Evolutionary conservation across 64 coral and sea anemone genomes (phyloP).

Genomic region (Montipora sp.): DNA sequence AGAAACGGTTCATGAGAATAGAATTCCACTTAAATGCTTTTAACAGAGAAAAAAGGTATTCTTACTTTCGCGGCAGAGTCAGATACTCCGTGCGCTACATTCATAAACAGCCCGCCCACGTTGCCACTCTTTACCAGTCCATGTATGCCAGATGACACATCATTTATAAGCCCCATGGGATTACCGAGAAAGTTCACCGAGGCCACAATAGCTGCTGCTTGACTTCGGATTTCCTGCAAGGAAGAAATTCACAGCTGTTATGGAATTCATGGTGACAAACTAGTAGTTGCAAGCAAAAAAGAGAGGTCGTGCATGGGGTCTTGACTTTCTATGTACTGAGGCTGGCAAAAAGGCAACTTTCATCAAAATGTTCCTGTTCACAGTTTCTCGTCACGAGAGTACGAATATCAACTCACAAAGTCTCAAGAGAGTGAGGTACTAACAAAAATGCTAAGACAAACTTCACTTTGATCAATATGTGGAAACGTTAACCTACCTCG

Average conservation of each 20-base stretch:
- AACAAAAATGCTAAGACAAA: neutral
- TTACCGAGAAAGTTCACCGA: constrained; percentile 96
- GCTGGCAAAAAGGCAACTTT: too few species aligned
- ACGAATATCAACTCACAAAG: neutral
- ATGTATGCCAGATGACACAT: constrained; percentile 94
- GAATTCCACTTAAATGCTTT: neutral
- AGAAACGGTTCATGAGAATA: too few species aligned
- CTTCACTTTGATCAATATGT: neutral
- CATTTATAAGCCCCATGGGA: constrained; percentile 95
- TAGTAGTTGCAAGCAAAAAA: neutral
- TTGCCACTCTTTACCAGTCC: constrained; percentile 96
- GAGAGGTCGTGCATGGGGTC: too few species aligned
- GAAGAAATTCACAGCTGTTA: neutral
- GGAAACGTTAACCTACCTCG: constrained; percentile 60
- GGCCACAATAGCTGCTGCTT: constrained; percentile 85
- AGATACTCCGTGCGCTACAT: constrained; percentile 94
- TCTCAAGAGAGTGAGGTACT: neutral
- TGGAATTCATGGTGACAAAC: neutral
- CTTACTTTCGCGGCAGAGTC: constrained; percentile 94
- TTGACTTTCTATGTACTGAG: too few species aligned
- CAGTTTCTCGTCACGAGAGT: too few species aligned
- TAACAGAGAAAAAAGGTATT: neutral
- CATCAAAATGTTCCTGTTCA: too few species aligned
- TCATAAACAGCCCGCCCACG: constrained; percentile 89
- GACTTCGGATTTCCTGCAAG: constrained; percentile 88